Conservation (phyloP, 1,140 invertebrate genomes). For the Saccostrea echinata region DNA sequence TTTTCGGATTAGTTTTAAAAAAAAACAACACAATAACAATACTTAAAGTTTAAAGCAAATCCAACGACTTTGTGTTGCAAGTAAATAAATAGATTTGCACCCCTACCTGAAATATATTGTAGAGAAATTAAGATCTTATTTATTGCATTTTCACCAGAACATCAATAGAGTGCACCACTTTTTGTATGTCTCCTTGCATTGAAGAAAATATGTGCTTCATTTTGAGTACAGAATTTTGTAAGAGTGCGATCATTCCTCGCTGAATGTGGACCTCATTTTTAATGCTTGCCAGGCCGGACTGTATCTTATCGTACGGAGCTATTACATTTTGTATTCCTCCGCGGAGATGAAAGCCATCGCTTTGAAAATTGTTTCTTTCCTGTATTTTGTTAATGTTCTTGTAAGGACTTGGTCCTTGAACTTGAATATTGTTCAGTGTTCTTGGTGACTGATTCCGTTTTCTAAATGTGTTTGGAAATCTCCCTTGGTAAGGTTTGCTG, state of each 20-base stretch:
- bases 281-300: not conserved
- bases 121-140: not conserved
- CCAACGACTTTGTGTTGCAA: no score
- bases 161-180: not conserved
- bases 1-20: no score
- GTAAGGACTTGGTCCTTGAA: not conserved
- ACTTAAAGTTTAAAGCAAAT: no score
- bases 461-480: not conserved
- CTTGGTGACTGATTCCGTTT: not conserved
- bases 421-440: not conserved
- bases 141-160: not conserved
- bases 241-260: not conserved
- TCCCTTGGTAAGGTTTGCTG: not conserved
- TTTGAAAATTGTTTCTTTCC: not conserved
- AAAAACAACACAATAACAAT: no score
- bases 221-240: not conserved
- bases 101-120: no score
- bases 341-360: not conserved
- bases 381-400: not conserved
- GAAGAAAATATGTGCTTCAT: constrained; percentile 4
- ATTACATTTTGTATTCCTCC: not conserved
- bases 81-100: no score
- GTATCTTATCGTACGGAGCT: constrained; percentile 1
- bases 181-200: not conserved
- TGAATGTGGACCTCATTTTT: not conserved